phyloP scores from a whole-genome alignment of 2,113 vertebrate genomes.

The Isichthys henryi region DNA sequence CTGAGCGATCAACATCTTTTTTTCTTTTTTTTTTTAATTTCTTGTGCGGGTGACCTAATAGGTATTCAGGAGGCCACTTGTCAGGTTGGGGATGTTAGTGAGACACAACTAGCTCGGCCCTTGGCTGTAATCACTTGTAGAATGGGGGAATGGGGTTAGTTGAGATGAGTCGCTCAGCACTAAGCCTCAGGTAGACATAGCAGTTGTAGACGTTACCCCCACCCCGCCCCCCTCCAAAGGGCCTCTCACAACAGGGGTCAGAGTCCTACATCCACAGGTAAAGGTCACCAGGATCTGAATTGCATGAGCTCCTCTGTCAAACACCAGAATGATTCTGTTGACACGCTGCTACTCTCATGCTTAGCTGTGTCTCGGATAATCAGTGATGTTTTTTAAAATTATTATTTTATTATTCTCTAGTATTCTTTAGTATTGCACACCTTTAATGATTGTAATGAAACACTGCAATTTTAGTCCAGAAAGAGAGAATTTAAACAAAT shows the following conservation, averaged over 20 bases:
- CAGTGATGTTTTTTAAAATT: constrained; percentile 49
- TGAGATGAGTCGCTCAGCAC: constrained; percentile 44
- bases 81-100: background rate
- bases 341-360: constrained; percentile 21
- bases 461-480: background rate
- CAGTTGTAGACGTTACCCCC: constrained; percentile 29
- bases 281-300: constrained; percentile 23
- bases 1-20: constrained; percentile 36
- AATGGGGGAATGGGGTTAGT: background rate
- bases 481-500: background rate
- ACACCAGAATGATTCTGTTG: constrained; percentile 40
- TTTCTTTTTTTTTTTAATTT: background rate
- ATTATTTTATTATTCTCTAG: background rate
- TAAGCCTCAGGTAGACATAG: constrained; percentile 46
- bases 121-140: background rate
- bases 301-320: constrained; percentile 39
- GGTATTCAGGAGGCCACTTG: background rate
- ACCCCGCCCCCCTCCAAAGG: background rate
- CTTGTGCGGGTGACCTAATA: background rate
- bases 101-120: background rate
- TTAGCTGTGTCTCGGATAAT: constrained; percentile 43
- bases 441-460: background rate
- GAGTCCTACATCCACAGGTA: constrained; percentile 56
- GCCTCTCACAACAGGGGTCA: constrained; percentile 52
- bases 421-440: background rate